These are phyloP conservation scores for Coturnix japonica DNA, from an alignment of 2,113 vertebrate genomes.

Conservation along the genomic window DNA sequence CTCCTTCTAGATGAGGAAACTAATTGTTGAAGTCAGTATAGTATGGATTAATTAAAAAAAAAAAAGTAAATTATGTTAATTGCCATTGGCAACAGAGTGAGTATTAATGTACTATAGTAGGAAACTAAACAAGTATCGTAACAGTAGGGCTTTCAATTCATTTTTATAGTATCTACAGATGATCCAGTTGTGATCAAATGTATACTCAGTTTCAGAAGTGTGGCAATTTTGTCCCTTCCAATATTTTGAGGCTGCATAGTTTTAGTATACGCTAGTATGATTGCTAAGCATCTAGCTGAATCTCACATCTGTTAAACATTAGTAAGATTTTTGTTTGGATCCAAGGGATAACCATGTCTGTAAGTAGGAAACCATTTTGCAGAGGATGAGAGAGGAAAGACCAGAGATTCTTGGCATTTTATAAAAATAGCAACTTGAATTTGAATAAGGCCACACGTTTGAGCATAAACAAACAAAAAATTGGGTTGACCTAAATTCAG, in stretches of 20 bases:
- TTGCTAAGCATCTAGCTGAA: background rate
- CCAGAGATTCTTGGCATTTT: conserved; percentile 61
- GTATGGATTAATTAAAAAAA: background rate
- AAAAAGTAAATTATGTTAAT: background rate
- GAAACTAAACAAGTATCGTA: background rate
- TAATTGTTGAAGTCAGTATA: background rate
- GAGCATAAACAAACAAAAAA: background rate
- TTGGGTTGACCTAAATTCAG: background rate
- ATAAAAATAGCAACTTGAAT: conserved; percentile 44
- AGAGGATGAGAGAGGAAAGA: conserved; percentile 49
- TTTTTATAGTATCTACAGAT: background rate
- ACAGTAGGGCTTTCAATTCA: background rate
- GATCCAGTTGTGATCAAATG: background rate
- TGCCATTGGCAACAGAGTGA: background rate
- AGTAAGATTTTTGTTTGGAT: conserved; percentile 25
- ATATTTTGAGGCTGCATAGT: background rate
- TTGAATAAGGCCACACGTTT: conserved; percentile 6
- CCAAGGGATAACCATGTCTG: conserved; percentile 26
- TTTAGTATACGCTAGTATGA: background rate
- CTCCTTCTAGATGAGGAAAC: background rate
- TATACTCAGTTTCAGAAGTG: background rate
- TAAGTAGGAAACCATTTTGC: conserved; percentile 60
- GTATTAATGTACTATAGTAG: background rate
- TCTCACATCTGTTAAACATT: conserved; percentile 52
- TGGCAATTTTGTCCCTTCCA: background rate